These are phyloP conservation scores for Halcyon badia DNA, from an alignment of 2,797 vertebrate species.

Conservation along the genomic window DNA sequence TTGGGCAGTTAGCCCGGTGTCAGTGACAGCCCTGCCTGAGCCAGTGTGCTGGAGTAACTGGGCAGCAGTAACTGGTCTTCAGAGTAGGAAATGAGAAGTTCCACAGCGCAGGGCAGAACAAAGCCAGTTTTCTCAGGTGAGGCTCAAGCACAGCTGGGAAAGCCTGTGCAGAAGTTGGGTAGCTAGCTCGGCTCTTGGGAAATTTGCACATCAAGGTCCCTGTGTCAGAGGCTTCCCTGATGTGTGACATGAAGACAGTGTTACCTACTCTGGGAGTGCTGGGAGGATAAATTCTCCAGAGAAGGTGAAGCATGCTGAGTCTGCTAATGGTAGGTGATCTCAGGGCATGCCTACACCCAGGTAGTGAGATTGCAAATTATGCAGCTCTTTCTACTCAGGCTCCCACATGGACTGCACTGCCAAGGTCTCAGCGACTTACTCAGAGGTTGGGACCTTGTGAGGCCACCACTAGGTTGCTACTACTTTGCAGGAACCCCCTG, in stretches of 20 bases:
- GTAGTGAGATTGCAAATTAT: neutral
- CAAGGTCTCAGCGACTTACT: neutral
- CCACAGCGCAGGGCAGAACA: neutral
- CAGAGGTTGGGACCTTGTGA: neutral
- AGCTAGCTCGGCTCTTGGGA: neutral
- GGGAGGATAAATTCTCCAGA: neutral
- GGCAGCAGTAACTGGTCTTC: neutral
- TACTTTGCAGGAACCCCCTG: neutral
- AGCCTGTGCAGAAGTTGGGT: neutral
- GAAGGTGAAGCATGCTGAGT: neutral
- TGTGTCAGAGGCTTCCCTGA: neutral
- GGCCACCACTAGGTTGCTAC: neutral
- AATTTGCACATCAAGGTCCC: neutral
- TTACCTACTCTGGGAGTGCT: neutral
- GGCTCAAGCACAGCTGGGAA: neutral
- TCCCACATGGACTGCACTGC: neutral
- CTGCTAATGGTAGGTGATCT: neutral
- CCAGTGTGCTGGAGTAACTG: too few species aligned
- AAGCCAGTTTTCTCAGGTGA: neutral
- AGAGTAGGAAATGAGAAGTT: neutral
- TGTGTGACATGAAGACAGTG: fast-evolving
- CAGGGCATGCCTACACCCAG: neutral
- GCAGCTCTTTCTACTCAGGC: neutral
- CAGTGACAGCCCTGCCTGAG: neutral
- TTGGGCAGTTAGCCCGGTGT: neutral